Percentiles rank a stretch among this genome's conserved stretches.
phyloP scores from a whole-genome alignment of 2,888 invertebrate species.

The Merodon equestris region DNA sequence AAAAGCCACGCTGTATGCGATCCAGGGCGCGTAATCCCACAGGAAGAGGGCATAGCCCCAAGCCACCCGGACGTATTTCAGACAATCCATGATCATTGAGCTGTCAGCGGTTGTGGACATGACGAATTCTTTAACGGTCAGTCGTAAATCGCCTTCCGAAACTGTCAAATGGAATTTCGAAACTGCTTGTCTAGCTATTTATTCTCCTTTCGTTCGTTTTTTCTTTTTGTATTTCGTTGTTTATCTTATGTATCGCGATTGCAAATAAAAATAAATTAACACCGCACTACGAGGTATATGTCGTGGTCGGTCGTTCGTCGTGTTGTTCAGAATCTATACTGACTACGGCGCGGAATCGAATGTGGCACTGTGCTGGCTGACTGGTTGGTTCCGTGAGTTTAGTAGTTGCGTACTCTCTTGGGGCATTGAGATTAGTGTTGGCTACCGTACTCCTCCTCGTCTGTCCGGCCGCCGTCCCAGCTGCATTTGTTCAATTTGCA shows the following conservation, averaged over 20 bases:
- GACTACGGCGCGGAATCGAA: constrained; percentile 40
- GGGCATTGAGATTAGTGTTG: constrained; percentile 20
- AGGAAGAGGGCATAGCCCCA: constrained; percentile 70
- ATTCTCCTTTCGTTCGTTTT: constrained; percentile 51
- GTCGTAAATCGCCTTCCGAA: constrained; percentile 27
- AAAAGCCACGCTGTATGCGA: constrained; percentile 73
- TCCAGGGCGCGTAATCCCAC: constrained; percentile 73
- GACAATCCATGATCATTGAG: constrained; percentile 69
- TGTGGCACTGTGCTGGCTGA: constrained; percentile 38
- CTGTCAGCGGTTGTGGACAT: constrained; percentile 6
- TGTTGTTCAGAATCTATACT: constrained; percentile 71
- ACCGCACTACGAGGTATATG: constrained; percentile 62
- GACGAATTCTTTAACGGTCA: constrained; percentile 22
- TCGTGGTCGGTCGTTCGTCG: constrained; percentile 71
- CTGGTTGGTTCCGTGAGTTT: constrained; percentile 19
- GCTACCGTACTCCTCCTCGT: constrained; percentile 31
- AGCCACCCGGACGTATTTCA: constrained; percentile 69
- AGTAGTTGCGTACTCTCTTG: constrained; percentile 57
- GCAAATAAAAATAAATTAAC: constrained; percentile 53
- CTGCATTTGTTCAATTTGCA: constrained; percentile 56
- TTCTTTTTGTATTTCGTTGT: constrained; percentile 58
- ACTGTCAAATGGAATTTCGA: constrained; percentile 36
- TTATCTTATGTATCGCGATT: constrained; percentile 46
- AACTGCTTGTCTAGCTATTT: constrained; percentile 40
- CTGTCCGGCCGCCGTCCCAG: constrained; percentile 51